These are phyloP conservation scores for Epizoanthus scotinus DNA, from an alignment of 92 coral and sea anemone species.

Conservation along the genomic window DNA sequence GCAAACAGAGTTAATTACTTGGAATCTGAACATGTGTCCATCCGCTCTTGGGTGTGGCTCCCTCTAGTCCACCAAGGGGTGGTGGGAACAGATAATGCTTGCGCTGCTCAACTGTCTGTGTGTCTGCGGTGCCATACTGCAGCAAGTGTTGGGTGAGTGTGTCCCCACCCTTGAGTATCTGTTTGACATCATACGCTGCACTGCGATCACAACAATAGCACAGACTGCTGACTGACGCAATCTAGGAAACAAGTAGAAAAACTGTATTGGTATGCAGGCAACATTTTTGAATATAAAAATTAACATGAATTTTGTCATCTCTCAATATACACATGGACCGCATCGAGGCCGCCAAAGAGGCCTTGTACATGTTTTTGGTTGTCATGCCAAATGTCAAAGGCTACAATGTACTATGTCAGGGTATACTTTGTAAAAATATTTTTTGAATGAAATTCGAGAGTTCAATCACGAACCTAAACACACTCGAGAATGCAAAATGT, in stretches of 20 bases:
- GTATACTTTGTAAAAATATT: no score
- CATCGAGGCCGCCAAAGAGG: no score
- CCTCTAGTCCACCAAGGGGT: constrained; percentile 91
- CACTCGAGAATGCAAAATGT: no score
- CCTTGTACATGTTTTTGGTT: no score
- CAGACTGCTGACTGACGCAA: constrained; percentile 77
- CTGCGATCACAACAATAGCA: constrained; percentile 93
- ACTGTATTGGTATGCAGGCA: no score
- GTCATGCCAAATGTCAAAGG: no score
- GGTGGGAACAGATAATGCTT: constrained; percentile 78
- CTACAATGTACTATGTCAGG: no score
- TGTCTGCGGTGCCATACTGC: constrained; percentile 76
- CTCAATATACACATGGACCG: no score
- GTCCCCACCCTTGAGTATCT: constrained; percentile 74
- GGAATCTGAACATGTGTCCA: constrained; percentile 98
- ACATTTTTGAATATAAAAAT: no score
- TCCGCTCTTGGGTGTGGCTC: constrained; percentile 87
- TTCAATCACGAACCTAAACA: no score
- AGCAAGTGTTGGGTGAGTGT: constrained; percentile 66
- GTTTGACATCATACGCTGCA: constrained; percentile 81
- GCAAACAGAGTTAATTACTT: constrained; percentile 47
- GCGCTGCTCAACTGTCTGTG: constrained; percentile 55
- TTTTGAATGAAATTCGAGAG: no score
- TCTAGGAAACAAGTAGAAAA: constrained; percentile 45
- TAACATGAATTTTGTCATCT: background rate